A percentile compares a stretch with the other conserved stretches of the same genome.
These are phyloP conservation scores for Halcyon smyrnensis DNA, from an alignment of 2,797 vertebrate species.

Conservation along the genomic window DNA sequence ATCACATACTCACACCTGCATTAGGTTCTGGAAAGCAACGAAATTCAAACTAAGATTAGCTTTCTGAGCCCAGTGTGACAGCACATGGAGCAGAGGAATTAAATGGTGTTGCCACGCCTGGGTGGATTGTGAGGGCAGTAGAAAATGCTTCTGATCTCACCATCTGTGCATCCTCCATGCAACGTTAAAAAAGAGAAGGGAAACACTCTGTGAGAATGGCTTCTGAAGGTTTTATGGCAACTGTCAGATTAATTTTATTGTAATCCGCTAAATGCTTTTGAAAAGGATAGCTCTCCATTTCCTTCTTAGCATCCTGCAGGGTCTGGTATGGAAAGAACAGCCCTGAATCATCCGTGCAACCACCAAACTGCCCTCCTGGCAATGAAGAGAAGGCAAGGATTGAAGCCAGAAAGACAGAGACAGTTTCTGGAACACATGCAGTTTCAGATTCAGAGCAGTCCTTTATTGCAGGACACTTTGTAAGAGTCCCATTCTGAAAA, in stretches of 20 bases:
- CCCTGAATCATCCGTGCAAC: not conserved
- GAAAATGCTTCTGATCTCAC: not conserved
- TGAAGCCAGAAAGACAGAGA: not conserved
- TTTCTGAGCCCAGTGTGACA: not conserved
- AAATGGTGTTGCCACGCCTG: not conserved
- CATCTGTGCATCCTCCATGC: fast-evolving
- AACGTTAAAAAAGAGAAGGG: not conserved
- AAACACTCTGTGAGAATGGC: not conserved
- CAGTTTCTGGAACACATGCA: not conserved
- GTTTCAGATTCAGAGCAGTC: not conserved
- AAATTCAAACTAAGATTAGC: not conserved
- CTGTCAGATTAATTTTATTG: not conserved
- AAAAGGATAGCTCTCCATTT: not conserved
- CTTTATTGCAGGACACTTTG: not conserved
- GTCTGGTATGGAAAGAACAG: not conserved
- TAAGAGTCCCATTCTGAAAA: not conserved
- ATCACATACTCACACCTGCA: not conserved
- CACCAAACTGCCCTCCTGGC: not conserved
- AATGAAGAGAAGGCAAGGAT: not conserved
- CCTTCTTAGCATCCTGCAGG: not conserved
- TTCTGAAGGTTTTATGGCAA: not conserved
- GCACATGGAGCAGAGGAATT: not conserved
- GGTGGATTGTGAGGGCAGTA: not conserved
- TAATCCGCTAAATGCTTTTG: not conserved
- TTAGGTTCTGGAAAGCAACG: not conserved